Percentiles rank a stretch among this genome's conserved stretches.
These are phyloP conservation scores for Harpalus rubripes DNA, from an alignment of 2,888 invertebrate species.

Conservation along the genomic window DNA sequence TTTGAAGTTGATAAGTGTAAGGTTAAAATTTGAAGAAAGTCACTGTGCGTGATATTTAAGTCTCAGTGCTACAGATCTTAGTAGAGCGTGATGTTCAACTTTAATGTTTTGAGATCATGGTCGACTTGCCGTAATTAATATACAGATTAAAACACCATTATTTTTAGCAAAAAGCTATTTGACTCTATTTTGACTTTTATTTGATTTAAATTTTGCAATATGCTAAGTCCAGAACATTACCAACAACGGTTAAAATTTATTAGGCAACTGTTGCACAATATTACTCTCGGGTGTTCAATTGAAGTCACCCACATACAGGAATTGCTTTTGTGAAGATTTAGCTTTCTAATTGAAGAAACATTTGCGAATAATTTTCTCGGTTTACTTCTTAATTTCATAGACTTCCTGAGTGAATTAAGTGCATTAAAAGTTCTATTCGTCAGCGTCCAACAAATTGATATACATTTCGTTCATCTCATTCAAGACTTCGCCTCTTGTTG, in stretches of 20 bases:
- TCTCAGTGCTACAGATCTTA: constrained; percentile 31
- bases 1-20: constrained; percentile 35
- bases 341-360: constrained; percentile 18
- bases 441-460: constrained; percentile 52
- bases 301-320: constrained; percentile 18
- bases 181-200: constrained; percentile 10
- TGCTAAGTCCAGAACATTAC: constrained; percentile 3
- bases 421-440: constrained; percentile 44
- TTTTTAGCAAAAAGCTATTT: constrained; percentile 24
- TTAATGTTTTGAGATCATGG: constrained; percentile 62
- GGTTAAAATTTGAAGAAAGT: constrained; percentile 54
- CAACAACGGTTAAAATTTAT: not conserved
- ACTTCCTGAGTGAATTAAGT: constrained; percentile 39
- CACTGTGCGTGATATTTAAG: constrained; percentile 39
- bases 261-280: not conserved
- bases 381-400: constrained; percentile 34
- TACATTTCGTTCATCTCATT: constrained; percentile 54
- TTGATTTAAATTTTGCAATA: constrained; percentile 11
- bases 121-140: constrained; percentile 51
- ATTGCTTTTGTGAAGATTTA: constrained; percentile 13
- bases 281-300: constrained; percentile 1
- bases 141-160: constrained; percentile 46
- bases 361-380: constrained; percentile 42
- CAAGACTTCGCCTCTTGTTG: constrained; percentile 26
- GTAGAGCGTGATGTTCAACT: constrained; percentile 54